Evolutionary conservation across 1,140 invertebrate genomes (phyloP).

Genomic region (Spodoptera litura): DNA sequence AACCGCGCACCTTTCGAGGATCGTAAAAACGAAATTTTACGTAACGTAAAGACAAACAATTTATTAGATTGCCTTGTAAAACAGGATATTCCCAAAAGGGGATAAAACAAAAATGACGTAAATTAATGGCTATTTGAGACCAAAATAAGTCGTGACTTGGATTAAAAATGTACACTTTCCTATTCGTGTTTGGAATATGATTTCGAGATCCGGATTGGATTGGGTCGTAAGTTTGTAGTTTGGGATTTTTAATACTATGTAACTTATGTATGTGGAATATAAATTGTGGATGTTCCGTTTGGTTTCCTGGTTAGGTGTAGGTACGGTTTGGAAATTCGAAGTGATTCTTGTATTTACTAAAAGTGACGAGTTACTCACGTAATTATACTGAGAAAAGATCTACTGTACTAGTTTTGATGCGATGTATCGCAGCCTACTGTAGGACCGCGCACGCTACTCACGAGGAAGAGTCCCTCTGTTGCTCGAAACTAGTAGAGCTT

Average conservation of each 20-base stretch:
- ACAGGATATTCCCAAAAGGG: conserved; percentile 25
- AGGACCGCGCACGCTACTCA: too few relatives aligned
- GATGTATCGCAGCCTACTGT: too few relatives aligned
- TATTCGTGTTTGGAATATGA: conserved; percentile 60
- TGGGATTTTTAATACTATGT: not conserved
- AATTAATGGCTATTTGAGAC: conserved; percentile 37
- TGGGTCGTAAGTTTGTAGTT: not conserved
- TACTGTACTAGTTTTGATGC: too few relatives aligned
- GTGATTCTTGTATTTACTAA: too few relatives aligned
- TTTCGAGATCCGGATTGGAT: conserved; percentile 11
- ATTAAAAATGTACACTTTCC: conserved; percentile 53
- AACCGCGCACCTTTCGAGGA: not conserved
- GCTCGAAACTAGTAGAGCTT: too few relatives aligned
- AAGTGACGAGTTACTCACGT: too few relatives aligned
- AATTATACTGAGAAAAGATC: too few relatives aligned
- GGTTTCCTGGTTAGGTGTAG: too few relatives aligned
- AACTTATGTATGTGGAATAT: not conserved
- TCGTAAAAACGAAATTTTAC: not conserved
- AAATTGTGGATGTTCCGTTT: too few relatives aligned
- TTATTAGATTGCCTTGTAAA: conserved; percentile 22
- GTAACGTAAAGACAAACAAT: conserved; percentile 4
- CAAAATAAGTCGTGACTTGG: conserved; percentile 25
- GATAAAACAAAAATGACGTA: conserved; percentile 38
- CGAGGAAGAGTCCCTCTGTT: too few relatives aligned
- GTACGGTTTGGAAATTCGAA: too few relatives aligned